Conservation (phyloP, 2,797 vertebrate species). For the Furcifer pardalis region DNA sequence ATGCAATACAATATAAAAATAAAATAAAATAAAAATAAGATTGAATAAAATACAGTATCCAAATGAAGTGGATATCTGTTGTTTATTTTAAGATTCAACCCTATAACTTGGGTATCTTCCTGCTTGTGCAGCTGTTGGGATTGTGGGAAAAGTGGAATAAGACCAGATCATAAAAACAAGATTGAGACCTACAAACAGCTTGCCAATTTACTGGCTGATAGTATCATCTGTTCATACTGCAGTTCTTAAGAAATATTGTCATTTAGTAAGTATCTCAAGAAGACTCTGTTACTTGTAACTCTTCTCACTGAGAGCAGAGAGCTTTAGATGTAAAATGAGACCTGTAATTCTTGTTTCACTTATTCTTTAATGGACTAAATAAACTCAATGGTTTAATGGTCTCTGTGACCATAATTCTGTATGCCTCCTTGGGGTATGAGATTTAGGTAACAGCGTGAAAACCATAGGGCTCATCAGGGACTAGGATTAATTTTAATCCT, state of each 20-base stretch:
- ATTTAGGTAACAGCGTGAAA: conserved; percentile 71
- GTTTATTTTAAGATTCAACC: neutral
- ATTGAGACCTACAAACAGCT: too few relatives aligned
- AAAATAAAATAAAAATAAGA: too few relatives aligned
- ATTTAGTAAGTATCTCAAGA: neutral
- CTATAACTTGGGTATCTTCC: neutral
- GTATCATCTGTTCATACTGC: neutral
- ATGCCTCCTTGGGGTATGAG: conserved; percentile 52
- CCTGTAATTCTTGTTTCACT: conserved; percentile 54
- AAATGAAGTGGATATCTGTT: neutral
- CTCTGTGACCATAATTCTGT: conserved; percentile 63
- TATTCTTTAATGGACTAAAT: conserved; percentile 75
- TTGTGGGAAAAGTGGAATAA: neutral
- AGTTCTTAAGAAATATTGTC: neutral
- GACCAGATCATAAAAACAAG: neutral
- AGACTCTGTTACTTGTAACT: neutral
- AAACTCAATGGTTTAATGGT: conserved; percentile 66
- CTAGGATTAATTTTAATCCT: conserved; percentile 83
- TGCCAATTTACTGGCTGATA: neutral
- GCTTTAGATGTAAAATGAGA: conserved; percentile 53
- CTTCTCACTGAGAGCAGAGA: conserved; percentile 45
- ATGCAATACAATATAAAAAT: too few relatives aligned
- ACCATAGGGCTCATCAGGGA: conserved; percentile 76
- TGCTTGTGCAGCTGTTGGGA: neutral
- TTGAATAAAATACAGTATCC: neutral